phyloP scores from a whole-genome alignment of 2,797 vertebrate genomes.

The Crenuchus spilurus region DNA sequence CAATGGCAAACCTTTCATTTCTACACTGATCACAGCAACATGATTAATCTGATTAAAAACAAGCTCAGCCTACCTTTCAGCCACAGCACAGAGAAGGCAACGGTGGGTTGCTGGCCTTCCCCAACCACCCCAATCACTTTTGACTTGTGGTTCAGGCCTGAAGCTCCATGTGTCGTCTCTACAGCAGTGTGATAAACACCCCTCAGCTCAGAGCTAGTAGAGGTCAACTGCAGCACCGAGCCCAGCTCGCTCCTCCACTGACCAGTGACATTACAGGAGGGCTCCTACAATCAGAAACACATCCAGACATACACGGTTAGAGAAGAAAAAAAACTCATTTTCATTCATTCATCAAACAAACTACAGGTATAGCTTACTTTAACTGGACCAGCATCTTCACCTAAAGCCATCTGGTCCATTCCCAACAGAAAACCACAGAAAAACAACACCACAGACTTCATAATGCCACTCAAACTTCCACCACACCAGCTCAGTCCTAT shows the following conservation, averaged over 20 bases:
- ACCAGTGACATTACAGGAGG: slow-evolving; percentile 43
- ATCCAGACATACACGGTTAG: neutral
- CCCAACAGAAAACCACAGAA: neutral
- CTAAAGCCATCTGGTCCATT: neutral
- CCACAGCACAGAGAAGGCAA: slow-evolving; percentile 55
- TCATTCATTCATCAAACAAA: neutral
- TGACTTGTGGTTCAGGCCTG: slow-evolving; percentile 26
- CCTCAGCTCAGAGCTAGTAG: slow-evolving; percentile 24
- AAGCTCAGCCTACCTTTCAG: slow-evolving; percentile 17
- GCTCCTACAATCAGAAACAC: neutral
- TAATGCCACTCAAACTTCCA: neutral
- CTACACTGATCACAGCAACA: too few species aligned
- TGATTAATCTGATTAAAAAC: too few species aligned
- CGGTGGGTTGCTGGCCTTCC: slow-evolving; percentile 39
- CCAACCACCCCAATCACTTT: slow-evolving; percentile 46
- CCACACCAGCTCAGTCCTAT: neutral
- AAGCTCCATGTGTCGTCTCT: slow-evolving; percentile 38
- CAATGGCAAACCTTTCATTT: too few species aligned
- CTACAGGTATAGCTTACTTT: slow-evolving; percentile 3
- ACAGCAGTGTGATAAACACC: slow-evolving; percentile 46
- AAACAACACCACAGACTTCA: neutral
- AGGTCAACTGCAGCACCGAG: slow-evolving; percentile 24
- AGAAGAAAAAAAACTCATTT: neutral
- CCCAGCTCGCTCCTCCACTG: slow-evolving; percentile 47
- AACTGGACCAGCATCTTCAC: neutral